These are phyloP conservation scores for Barypeithes pellucidus DNA, from an alignment of 2,888 invertebrate species.

Conservation along the genomic window DNA sequence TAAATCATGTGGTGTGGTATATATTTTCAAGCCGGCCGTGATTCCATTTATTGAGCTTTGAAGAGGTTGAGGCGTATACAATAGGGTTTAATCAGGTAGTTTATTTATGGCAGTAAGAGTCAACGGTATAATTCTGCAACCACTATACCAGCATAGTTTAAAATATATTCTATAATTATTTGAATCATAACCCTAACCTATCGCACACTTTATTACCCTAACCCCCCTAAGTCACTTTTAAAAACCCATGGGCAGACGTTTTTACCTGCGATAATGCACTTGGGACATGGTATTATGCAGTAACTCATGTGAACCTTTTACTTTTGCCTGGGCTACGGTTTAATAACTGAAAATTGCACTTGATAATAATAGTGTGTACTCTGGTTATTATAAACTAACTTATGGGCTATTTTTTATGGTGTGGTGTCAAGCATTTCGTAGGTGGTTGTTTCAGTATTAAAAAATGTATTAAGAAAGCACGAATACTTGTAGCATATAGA, in stretches of 20 bases:
- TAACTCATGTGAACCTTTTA: conserved; percentile 32
- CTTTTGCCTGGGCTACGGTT: conserved; percentile 15
- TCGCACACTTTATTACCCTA: conserved; percentile 19
- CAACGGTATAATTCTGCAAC: too few relatives aligned
- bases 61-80: too few relatives aligned
- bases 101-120: too few relatives aligned
- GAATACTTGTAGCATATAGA: too few relatives aligned
- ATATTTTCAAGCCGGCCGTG: too few relatives aligned
- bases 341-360: conserved; percentile 43
- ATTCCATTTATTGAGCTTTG: too few relatives aligned
- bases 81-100: too few relatives aligned
- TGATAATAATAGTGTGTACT: not conserved
- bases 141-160: too few relatives aligned
- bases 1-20: too few relatives aligned
- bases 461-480: too few relatives aligned
- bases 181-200: conserved; percentile 18
- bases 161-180: conserved; percentile 18
- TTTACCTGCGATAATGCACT: conserved; percentile 36
- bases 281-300: conserved; percentile 1
- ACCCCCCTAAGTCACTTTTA: conserved; percentile 40
- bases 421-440: not conserved
- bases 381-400: not conserved
- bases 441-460: too few relatives aligned
- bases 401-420: not conserved
- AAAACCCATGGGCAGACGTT: conserved; percentile 26